Evolutionary conservation across 2,797 vertebrate genomes (phyloP).

Genomic region (Enteromius argenteus): DNA sequence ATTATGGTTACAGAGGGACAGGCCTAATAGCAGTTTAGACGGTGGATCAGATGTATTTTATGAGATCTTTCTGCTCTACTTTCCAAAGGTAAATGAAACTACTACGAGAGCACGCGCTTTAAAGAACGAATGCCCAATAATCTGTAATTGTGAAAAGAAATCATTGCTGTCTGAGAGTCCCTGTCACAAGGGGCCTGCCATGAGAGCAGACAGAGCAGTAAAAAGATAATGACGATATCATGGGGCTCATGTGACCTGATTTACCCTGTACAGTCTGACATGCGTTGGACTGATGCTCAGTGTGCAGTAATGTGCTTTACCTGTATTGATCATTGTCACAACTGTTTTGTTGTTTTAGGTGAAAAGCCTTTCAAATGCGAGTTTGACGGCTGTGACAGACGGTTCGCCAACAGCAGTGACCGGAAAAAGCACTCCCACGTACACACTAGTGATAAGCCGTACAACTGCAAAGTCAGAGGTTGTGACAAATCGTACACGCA

Average conservation of each 20-base stretch:
- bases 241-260: slow-evolving; percentile 21
- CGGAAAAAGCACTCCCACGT: slow-evolving; percentile 98
- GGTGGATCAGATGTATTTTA: slow-evolving; percentile 34
- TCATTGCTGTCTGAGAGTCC: slow-evolving; percentile 19
- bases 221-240: slow-evolving; percentile 44
- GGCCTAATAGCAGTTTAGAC: slow-evolving; percentile 31
- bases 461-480: slow-evolving; percentile 98
- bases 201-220: slow-evolving; percentile 29
- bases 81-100: slow-evolving; percentile 40
- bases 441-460: slow-evolving; percentile 99
- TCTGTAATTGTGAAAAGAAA: slow-evolving; percentile 42
- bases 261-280: not conserved
- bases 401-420: slow-evolving; percentile 99
- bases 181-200: slow-evolving; percentile 35
- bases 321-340: slow-evolving; percentile 1
- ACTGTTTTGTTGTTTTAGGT: slow-evolving; percentile 78
- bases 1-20: slow-evolving; percentile 53
- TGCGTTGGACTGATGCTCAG: not conserved
- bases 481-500: slow-evolving; percentile 99
- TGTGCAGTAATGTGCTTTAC: not conserved
- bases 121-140: slow-evolving; percentile 4
- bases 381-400: slow-evolving; percentile 96
- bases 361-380: slow-evolving; percentile 99
- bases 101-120: not conserved
- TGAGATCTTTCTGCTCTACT: slow-evolving; percentile 13